A percentile compares a stretch with the other conserved stretches of the same genome.
Evolutionary conservation across 2,797 vertebrate genomes (phyloP).

Genomic region (Lepidocolaptes lacrymiger): DNA sequence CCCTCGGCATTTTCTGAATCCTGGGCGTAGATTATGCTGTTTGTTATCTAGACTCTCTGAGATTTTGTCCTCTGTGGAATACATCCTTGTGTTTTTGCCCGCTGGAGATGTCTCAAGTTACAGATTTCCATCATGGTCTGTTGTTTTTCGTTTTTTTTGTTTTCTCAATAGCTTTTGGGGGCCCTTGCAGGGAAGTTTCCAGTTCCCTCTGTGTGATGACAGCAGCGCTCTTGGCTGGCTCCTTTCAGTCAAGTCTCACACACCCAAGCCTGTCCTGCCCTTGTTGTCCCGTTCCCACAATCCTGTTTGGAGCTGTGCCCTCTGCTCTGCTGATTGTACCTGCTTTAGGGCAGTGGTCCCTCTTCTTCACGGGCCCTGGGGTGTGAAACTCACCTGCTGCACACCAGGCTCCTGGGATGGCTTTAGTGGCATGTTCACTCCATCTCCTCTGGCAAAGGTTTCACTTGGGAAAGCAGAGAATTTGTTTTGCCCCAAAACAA

Average conservation of each 20-base stretch:
- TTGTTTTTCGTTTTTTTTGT: neutral
- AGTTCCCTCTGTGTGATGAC: neutral
- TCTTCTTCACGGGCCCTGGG: neutral
- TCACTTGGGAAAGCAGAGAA: neutral
- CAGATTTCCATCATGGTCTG: neutral
- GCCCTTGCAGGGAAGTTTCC: neutral
- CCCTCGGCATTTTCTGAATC: neutral
- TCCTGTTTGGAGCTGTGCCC: neutral
- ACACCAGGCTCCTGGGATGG: rapidly evolving
- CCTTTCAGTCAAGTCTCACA: neutral
- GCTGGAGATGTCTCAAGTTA: constrained; percentile 1
- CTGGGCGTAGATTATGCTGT: rapidly evolving
- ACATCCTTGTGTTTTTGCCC: neutral
- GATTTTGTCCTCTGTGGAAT: neutral
- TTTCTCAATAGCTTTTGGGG: constrained; percentile 10
- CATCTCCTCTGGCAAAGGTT: neutral
- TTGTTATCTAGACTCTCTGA: neutral
- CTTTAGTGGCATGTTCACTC: neutral
- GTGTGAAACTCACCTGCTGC: rapidly evolving
- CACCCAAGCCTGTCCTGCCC: neutral
- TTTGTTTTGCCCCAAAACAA: neutral
- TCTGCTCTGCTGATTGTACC: neutral
- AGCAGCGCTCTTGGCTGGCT: neutral
- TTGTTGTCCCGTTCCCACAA: neutral
- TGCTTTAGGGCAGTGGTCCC: neutral